Evolutionary conservation across 2,888 invertebrate species (phyloP).

Genomic region (Halictus ligatus): DNA sequence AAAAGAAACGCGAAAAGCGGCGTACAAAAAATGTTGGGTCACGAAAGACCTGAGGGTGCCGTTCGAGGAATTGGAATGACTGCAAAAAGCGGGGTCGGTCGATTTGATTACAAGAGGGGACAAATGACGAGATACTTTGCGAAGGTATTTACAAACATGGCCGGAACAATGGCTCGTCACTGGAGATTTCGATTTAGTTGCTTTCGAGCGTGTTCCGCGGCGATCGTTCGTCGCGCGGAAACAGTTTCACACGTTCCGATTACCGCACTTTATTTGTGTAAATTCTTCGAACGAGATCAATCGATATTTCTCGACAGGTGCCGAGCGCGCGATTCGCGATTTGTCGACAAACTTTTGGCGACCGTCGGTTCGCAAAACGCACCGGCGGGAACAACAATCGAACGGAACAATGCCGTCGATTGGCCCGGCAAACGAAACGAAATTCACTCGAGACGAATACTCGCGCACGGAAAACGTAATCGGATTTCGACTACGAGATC

Average conservation of each 20-base stretch:
- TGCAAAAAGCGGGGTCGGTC: background rate
- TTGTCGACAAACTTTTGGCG: constrained; percentile 1
- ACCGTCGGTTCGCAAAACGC: background rate
- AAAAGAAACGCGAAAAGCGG: no score
- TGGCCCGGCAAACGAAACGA: background rate
- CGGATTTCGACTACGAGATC: background rate
- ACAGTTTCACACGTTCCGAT: background rate
- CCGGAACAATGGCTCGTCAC: background rate
- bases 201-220: background rate
- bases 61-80: no score
- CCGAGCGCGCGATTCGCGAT: constrained; percentile 1
- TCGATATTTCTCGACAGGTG: background rate
- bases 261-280: background rate
- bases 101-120: background rate
- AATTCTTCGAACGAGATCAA: constrained; percentile 3
- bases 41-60: no score
- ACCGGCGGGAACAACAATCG: background rate
- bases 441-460: background rate
- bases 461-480: background rate
- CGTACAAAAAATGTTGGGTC: no score
- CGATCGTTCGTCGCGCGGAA: background rate
- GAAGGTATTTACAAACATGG: background rate
- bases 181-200: background rate
- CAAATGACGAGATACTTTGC: background rate
- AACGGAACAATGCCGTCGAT: background rate